A percentile compares a stretch with the other conserved stretches of the same genome.
These are phyloP conservation scores for Serranus cabrilla DNA, from an alignment of 2,797 vertebrate species.

Conservation along the genomic window DNA sequence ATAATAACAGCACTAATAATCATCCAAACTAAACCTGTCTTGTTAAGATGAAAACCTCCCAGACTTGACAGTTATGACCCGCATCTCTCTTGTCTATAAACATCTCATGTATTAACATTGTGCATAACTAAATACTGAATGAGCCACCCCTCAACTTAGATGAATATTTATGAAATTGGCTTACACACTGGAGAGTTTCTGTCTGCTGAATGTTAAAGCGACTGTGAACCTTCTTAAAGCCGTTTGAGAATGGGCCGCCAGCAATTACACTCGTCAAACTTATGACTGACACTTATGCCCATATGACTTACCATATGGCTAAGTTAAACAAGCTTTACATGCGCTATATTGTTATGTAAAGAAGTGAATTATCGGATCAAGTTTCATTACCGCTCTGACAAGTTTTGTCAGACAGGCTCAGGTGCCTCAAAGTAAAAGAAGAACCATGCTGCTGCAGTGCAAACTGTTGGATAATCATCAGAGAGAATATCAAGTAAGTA, in stretches of 20 bases:
- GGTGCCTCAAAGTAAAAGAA: neutral
- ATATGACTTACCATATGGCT: conserved; percentile 1
- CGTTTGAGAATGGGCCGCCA: conserved; percentile 41
- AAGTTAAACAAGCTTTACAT: conserved; percentile 5
- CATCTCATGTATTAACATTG: conserved; percentile 41
- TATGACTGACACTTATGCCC: conserved; percentile 11
- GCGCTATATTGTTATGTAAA: neutral
- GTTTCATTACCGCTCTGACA: neutral
- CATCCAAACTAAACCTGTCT: conserved; percentile 16
- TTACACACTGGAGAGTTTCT: conserved; percentile 41
- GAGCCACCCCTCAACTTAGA: conserved; percentile 54
- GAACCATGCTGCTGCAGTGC: neutral
- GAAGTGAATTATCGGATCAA: neutral
- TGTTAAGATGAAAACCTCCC: conserved; percentile 39
- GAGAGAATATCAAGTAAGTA: neutral
- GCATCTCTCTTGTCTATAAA: conserved; percentile 43
- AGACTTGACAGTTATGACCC: conserved; percentile 33
- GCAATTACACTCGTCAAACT: conserved; percentile 20
- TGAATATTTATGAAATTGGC: conserved; percentile 69
- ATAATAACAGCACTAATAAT: conserved; percentile 19
- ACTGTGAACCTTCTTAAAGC: conserved; percentile 44
- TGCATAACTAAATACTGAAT: conserved; percentile 57
- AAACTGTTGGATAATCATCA: neutral
- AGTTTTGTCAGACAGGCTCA: neutral
- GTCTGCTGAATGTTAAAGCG: conserved; percentile 53